A percentile compares a stretch with the other conserved stretches of the same genome.
These are phyloP conservation scores for Neria commutata DNA, from an alignment of 2,888 invertebrate genomes.

Conservation along the genomic window DNA sequence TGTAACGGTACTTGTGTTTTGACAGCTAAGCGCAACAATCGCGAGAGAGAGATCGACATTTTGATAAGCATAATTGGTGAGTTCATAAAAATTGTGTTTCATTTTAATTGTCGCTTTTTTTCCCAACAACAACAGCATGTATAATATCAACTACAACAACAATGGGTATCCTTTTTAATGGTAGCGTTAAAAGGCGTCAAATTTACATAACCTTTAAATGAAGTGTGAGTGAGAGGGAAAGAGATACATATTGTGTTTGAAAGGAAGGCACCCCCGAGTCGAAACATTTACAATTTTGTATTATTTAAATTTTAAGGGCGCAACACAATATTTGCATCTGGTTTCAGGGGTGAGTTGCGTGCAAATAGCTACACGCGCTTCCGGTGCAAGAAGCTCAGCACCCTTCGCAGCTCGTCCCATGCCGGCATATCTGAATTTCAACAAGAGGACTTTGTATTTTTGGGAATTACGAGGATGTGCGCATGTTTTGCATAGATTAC, in stretches of 20 bases:
- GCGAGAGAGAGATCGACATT: neutral
- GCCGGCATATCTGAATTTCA: too few species aligned
- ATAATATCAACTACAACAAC: constrained; percentile 9
- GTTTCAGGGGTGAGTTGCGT: constrained; percentile 17
- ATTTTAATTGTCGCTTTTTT: constrained; percentile 40
- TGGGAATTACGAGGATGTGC: too few species aligned
- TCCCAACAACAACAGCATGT: constrained; percentile 32
- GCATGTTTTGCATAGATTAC: too few species aligned
- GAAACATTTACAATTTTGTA: neutral
- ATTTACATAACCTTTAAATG: constrained; percentile 39
- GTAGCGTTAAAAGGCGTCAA: constrained; percentile 29
- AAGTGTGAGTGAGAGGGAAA: too few species aligned
- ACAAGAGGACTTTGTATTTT: too few species aligned
- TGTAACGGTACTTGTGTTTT: too few species aligned
- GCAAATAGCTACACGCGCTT: too few species aligned
- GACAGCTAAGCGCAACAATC: neutral
- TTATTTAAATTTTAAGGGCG: neutral
- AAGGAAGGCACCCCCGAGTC: neutral
- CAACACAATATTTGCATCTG: constrained; percentile 1
- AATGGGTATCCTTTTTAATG: neutral
- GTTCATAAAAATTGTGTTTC: constrained; percentile 50
- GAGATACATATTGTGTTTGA: too few species aligned
- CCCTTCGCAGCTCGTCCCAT: too few species aligned
- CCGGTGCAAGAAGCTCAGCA: too few species aligned
- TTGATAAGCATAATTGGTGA: constrained; percentile 41